These are phyloP conservation scores for Onychostoma macrolepis DNA, from an alignment of 2,113 vertebrate species.

Conservation along the genomic window DNA sequence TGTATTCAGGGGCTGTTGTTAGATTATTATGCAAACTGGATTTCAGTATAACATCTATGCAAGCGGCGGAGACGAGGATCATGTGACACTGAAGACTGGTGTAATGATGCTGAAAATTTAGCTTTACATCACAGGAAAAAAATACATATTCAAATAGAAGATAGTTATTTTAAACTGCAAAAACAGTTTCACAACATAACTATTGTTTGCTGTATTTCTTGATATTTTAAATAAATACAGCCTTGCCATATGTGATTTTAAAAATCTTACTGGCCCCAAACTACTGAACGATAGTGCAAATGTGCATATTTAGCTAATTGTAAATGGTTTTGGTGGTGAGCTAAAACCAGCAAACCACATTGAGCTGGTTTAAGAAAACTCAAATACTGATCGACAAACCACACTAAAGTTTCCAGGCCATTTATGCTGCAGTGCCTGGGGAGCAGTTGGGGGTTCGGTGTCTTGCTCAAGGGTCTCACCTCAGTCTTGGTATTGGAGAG, in stretches of 20 bases:
- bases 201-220: too few species aligned
- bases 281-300: neutral
- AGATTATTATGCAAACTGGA: neutral
- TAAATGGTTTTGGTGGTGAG: neutral
- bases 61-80: neutral
- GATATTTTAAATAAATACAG: too few species aligned
- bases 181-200: too few species aligned
- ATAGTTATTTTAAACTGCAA: neutral
- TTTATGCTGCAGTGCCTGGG: too few species aligned
- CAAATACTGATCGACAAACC: neutral
- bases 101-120: neutral
- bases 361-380: neutral
- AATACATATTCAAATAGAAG: neutral
- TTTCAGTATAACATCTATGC: conserved; percentile 1
- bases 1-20: neutral
- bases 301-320: neutral
- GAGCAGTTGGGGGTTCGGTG: too few species aligned
- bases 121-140: neutral
- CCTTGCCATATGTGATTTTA: too few species aligned
- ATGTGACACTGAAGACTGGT: too few species aligned
- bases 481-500: too few species aligned
- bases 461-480: too few species aligned
- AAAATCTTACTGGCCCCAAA: neutral
- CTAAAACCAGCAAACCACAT: conserved; percentile 27
- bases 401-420: too few species aligned